These are phyloP conservation scores for Cryptotis parvus DNA, from an alignment of 2,113 vertebrate species.

Conservation along the genomic window DNA sequence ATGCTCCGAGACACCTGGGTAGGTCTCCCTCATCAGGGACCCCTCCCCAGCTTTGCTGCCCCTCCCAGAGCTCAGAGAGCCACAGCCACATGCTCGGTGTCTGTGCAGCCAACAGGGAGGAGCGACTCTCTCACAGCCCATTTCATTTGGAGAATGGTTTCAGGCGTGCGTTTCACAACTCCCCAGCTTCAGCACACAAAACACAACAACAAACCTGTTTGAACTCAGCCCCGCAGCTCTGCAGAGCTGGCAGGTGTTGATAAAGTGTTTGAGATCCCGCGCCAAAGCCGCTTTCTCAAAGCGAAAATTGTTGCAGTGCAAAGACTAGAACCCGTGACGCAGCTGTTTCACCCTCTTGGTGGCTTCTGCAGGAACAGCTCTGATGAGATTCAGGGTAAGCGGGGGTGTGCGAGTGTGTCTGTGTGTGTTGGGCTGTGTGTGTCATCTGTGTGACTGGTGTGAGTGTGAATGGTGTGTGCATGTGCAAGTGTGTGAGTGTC, in stretches of 20 bases:
- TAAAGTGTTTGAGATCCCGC: neutral
- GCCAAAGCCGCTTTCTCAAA: neutral
- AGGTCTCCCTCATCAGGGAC: no score
- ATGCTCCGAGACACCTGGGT: no score
- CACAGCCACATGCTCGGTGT: no score
- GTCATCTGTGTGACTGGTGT: no score
- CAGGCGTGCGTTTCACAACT: neutral
- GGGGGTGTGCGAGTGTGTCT: no score
- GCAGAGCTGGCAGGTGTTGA: neutral
- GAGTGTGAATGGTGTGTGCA: no score
- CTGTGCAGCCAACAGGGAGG: no score
- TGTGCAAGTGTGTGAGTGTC: neutral
- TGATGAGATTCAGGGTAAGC: neutral
- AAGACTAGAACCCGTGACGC: constrained; percentile 8
- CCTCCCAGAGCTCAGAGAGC: no score
- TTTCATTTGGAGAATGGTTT: constrained; percentile 17
- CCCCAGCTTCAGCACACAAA: neutral
- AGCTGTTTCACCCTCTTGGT: neutral
- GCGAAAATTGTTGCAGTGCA: neutral
- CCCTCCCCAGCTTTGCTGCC: no score
- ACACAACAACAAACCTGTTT: neutral
- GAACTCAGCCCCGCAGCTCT: neutral
- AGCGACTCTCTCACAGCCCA: neutral
- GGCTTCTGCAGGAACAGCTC: neutral
- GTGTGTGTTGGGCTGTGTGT: no score